A percentile compares a stretch with the other conserved stretches of the same genome.
Evolutionary conservation across 2,113 vertebrate genomes (phyloP).

Genomic region (Trogon surrucura): DNA sequence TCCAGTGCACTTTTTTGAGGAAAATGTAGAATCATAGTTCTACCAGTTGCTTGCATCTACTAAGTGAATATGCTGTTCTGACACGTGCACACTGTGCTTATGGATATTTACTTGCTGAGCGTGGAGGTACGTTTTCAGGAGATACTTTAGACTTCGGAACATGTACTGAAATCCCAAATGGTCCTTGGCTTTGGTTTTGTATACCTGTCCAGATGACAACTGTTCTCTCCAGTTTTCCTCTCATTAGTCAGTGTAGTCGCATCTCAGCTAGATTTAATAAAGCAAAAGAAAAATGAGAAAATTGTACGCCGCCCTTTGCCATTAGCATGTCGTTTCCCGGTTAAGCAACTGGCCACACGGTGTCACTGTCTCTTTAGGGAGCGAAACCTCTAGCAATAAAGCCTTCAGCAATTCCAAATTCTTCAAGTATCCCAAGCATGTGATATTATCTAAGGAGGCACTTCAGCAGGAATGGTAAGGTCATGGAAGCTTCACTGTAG

Average conservation of each 20-base stretch:
- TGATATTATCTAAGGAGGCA: neutral
- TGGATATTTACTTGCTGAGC: neutral
- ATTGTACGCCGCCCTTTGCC: neutral
- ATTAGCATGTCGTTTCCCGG: neutral
- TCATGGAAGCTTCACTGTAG: neutral
- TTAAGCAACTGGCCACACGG: neutral
- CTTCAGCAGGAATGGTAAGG: neutral
- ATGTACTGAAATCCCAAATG: neutral
- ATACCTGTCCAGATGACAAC: neutral
- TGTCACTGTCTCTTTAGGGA: slow-evolving; percentile 42
- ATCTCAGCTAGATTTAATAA: neutral
- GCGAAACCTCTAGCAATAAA: neutral
- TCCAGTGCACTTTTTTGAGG: neutral
- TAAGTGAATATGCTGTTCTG: neutral
- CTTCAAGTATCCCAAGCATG: neutral
- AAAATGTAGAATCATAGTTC: neutral
- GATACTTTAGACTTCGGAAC: neutral
- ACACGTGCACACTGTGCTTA: neutral
- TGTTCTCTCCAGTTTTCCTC: neutral
- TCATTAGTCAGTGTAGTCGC: neutral
- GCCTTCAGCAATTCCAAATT: neutral
- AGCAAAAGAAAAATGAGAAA: neutral
- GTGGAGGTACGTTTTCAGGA: neutral
- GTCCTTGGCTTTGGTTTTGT: neutral
- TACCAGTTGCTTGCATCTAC: neutral